Evolutionary conservation across 2,888 invertebrate species (phyloP), one percentile per base, ranked within the genome.

Genomic region (Fragum whitleyi): DNA sequence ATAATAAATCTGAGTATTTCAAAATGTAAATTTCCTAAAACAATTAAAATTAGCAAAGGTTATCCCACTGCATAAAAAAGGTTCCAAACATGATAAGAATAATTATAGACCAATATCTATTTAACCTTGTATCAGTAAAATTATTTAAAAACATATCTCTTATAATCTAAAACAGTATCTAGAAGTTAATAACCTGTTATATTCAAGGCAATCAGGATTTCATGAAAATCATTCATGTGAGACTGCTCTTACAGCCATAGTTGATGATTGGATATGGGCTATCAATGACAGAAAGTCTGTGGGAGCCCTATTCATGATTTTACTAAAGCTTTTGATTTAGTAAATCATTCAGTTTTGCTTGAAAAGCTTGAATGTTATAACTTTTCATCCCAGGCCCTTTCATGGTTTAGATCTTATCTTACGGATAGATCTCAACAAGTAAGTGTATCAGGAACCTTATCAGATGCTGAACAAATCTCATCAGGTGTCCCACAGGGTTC

Each of bases 151-250:
- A 47, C 32, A 36, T 36, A 9, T 36, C 3, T 36, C 32, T 6
- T 36, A 36, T 36, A 36, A 36, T 36, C 9, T 9, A 36, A 36
- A 36, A 36, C 32, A 36, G 5, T 36, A 6, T 36, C 9, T 36
- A 6, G 32, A 36, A 6, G 32, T 36, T 36, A 6, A 36, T 9
- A 36, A 36, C 9, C 9, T 36, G 9, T 6, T 36, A 36, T 11
- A 67, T 36, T 36, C 3, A 23, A 47, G n/a, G 1, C 69, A 69
- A 28, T 69, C 69, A 23, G 69, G 69, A 9, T 69, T 69, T 69
- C 1, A 51, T 28, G 21, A 6, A 1, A 23, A 47, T 26, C 51
- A 69, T 28, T 69, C 69, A 14, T 69, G 69, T 26, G 47, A 69
- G n/a, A 69, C 69, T 7, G 69, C 69, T 26, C 28, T 69, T 26